Percentiles rank a stretch among this genome's conserved stretches.
phyloP scores from a whole-genome alignment of 2,797 vertebrate species.

The Pipistrellus pipistrellus region DNA sequence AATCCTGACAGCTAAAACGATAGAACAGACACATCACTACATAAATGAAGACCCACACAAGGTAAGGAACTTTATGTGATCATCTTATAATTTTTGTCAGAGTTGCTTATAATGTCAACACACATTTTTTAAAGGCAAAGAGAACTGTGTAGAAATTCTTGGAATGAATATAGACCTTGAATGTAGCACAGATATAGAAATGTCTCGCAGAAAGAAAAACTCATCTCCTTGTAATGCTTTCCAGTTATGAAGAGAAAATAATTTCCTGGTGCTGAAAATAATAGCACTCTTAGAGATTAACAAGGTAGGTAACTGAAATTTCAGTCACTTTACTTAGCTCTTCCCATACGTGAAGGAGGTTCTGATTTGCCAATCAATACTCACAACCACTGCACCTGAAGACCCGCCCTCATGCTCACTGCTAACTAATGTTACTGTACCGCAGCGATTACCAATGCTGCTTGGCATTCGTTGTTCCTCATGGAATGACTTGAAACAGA shows the following conservation, averaged over 20 bases:
- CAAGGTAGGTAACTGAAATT: neutral
- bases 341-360: neutral
- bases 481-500: neutral
- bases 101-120: neutral
- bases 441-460: neutral
- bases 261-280: neutral
- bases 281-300: neutral
- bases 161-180: neutral
- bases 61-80: neutral
- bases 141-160: neutral
- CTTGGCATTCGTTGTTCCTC: neutral
- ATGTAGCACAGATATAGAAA: neutral
- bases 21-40: neutral
- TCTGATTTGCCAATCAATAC: neutral
- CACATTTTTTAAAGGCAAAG: constrained; percentile 6
- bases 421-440: neutral
- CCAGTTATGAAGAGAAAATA: neutral
- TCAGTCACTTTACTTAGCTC: neutral
- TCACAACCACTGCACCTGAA: neutral
- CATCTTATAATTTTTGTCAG: neutral
- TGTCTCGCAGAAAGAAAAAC: constrained; percentile 41
- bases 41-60: neutral
- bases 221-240: neutral
- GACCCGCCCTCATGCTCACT: neutral
- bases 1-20: neutral